Base-by-base conservation (phyloP, 2,113 vertebrate species). In the Hypocryptadius cinnamomeus region DNA sequence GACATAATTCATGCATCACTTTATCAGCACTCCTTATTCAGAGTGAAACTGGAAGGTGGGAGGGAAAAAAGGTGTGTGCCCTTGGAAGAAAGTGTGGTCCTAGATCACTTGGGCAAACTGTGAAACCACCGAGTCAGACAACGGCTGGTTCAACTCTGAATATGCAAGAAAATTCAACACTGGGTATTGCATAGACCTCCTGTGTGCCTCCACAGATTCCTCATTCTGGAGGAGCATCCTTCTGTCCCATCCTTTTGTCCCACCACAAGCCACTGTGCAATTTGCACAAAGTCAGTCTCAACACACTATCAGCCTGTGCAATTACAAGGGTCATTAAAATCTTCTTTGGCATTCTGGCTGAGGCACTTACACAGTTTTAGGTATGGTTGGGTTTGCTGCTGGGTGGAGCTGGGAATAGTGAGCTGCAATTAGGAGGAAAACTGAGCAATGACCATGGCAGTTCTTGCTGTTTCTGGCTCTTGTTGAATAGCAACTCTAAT, bases 371-470 rank as follows among this genome's bases (percentile, higher is more conserved):
- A 56, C 18, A 50, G 33, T 30, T 88, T 40, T 54, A 53, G 64
- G 79, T 50, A 84, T 3, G 54, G 53, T 5, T 61, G 56, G 42
- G 54, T 79, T 56, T 0, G 2, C 80, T 42, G 71, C 25, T 53
- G 92, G 87, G 92, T 87, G 74, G 95, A 94, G 70, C 35, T 51
- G 80, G 72, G 57, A 66, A 85, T 70, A 64, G 11, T 1, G 0
- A 87, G 21, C 0, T 82, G 59, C 93, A 95, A 95, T 97, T 94
- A 90, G 39, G 40, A 81, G 81, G 40, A 79, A 88, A 93, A 93
- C 17, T 9, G 37, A 90, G 77, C 12, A 13, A 28, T 2, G 39
- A 71, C 35, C 10, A 1, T 7, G 13, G 53, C n/a, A 37, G 53
- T 51, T 73, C 72, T 84, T 86, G 89, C 57, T 69, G 31, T 48